Percentiles rank a stretch among this genome's conserved stretches.
Conservation (phyloP, 2,888 invertebrate species). For the Xestoiulus laeticollis region DNA sequence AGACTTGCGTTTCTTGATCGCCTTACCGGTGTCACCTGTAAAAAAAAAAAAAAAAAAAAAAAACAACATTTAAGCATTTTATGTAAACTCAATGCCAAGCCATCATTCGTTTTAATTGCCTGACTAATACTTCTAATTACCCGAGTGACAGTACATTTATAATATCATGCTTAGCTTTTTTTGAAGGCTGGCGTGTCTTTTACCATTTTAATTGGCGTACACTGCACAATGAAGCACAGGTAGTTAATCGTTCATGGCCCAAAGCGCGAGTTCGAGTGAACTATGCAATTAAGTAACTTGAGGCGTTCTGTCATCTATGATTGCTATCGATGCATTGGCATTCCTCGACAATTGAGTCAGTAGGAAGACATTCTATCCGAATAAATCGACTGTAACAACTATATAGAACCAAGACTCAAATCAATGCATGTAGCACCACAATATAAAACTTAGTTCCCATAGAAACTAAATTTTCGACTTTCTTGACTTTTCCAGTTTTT, state of each 20-base stretch:
- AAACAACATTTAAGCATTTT: background rate
- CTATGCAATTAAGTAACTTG: background rate
- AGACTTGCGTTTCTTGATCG: constrained; percentile 53
- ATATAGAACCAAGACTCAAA: background rate
- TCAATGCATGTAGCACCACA: background rate
- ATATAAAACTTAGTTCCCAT: too few species aligned
- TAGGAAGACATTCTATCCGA: background rate
- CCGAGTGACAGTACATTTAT: constrained; percentile 15
- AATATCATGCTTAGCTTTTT: background rate
- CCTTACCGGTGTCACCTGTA: constrained; percentile 54
- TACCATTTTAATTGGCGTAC: background rate
- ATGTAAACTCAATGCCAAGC: background rate
- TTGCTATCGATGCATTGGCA: background rate
- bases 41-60: constrained; percentile 14
- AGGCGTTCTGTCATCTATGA: background rate
- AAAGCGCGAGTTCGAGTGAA: background rate
- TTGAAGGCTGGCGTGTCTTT: background rate
- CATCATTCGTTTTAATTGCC: background rate
- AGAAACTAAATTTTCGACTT: too few species aligned
- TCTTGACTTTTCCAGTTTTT: too few species aligned
- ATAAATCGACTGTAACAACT: background rate
- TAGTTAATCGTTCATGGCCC: background rate
- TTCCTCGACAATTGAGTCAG: background rate
- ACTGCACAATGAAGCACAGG: background rate
- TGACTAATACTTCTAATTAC: background rate